A percentile compares a stretch with the other conserved stretches of the same genome.
These are phyloP conservation scores for Tanytarsus gracilentus DNA, from an alignment of 2,888 invertebrate species.

Conservation along the genomic window DNA sequence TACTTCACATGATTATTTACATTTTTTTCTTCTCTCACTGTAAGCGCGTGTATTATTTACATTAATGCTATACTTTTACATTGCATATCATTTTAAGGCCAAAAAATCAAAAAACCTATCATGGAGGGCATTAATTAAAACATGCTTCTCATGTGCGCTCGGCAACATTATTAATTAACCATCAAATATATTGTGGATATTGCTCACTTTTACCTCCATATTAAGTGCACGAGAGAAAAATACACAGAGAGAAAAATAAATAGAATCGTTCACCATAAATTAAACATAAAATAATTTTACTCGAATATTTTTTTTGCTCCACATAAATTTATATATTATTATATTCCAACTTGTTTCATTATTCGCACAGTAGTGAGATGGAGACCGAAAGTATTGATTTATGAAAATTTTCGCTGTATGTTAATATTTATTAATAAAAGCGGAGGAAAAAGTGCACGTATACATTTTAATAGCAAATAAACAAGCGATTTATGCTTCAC, in stretches of 20 bases:
- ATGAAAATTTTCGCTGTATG: slow-evolving; percentile 8
- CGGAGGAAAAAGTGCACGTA: slow-evolving; percentile 7
- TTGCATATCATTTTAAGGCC: too few species aligned
- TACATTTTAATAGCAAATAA: slow-evolving; percentile 21
- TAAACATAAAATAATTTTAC: slow-evolving; percentile 6
- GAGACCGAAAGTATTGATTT: slow-evolving; percentile 20
- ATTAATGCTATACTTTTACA: too few species aligned
- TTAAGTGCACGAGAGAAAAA: too few species aligned
- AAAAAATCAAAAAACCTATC: too few species aligned
- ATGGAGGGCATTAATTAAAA: too few species aligned
- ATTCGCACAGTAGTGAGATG: not conserved
- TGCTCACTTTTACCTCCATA: not conserved
- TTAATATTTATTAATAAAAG: slow-evolving; percentile 6
- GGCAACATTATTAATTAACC: slow-evolving; percentile 21
- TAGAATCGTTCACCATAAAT: slow-evolving; percentile 11
- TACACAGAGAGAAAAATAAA: too few species aligned
- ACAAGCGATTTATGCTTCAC: slow-evolving; percentile 13
- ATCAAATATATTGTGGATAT: slow-evolving; percentile 13
- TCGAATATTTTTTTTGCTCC: slow-evolving; percentile 3
- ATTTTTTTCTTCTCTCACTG: too few species aligned
- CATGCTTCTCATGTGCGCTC: not conserved
- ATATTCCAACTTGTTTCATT: not conserved
- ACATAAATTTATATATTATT: not conserved
- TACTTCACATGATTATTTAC: too few species aligned
- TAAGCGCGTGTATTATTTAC: too few species aligned